Evolutionary conservation across 2,797 vertebrate species (phyloP).

Genomic region (Sparidentex hasta): DNA sequence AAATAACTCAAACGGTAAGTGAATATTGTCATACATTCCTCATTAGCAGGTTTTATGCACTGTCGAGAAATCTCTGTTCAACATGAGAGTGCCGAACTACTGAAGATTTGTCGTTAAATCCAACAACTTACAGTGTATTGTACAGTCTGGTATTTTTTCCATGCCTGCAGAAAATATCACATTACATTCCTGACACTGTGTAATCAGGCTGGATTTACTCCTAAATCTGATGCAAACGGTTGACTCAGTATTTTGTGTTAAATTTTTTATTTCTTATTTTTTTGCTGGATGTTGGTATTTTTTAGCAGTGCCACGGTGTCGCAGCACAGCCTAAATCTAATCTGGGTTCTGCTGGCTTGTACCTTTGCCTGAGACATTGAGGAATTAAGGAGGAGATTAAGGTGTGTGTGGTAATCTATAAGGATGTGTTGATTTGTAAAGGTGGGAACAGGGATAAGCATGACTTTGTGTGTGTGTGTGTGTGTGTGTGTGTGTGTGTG

Average conservation of each 20-base stretch:
- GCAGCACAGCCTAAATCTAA: slow-evolving; percentile 67
- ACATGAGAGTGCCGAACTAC: slow-evolving; percentile 11
- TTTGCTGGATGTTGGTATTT: slow-evolving; percentile 50
- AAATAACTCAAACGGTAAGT: not conserved
- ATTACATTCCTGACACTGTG: slow-evolving; percentile 70
- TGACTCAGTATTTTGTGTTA: slow-evolving; percentile 69
- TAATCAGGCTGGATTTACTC: slow-evolving; percentile 75
- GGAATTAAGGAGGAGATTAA: slow-evolving; percentile 77
- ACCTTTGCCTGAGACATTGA: slow-evolving; percentile 77
- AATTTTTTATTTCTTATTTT: slow-evolving; percentile 22
- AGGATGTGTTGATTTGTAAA: slow-evolving; percentile 72
- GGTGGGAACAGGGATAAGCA: slow-evolving; percentile 68
- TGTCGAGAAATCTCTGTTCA: slow-evolving; percentile 9
- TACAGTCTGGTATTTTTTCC: slow-evolving; percentile 53
- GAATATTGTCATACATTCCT: slow-evolving; percentile 15
- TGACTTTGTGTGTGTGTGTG: slow-evolving; percentile 34
- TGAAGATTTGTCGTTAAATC: slow-evolving; percentile 53
- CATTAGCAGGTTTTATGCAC: not conserved
- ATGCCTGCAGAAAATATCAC: slow-evolving; percentile 65
- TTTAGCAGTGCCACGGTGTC: slow-evolving; percentile 37
- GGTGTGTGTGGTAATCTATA: slow-evolving; percentile 73
- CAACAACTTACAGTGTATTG: slow-evolving; percentile 53
- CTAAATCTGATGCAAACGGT: slow-evolving; percentile 77
- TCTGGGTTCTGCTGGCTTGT: slow-evolving; percentile 79
- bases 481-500: slow-evolving; percentile 7